Evolutionary conservation across 2,888 invertebrate species (phyloP).

Genomic region (Chaitophorus viminalis): DNA sequence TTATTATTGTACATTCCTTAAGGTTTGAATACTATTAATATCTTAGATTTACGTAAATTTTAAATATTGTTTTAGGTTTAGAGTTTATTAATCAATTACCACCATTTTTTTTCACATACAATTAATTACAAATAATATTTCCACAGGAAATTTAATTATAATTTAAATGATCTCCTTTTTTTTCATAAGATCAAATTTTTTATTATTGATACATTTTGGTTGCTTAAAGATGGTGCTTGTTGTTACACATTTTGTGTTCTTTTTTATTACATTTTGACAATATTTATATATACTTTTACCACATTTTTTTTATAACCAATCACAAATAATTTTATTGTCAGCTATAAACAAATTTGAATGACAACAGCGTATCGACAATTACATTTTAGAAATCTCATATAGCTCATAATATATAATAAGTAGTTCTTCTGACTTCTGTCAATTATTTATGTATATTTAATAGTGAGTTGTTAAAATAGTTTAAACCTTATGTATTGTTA

Average conservation of each 20-base stretch:
- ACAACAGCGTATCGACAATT: conserved; percentile 60
- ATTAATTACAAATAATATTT: conserved; percentile 31
- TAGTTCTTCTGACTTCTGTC: conserved; percentile 60
- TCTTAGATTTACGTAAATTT: conserved; percentile 35
- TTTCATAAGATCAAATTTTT: conserved; percentile 34
- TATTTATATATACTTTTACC: conserved; percentile 52
- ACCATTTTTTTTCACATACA: conserved; percentile 25
- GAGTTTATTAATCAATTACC: conserved; percentile 33
- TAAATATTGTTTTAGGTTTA: conserved; percentile 49
- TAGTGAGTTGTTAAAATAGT: conserved; percentile 60
- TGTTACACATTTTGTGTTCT: conserved; percentile 61
- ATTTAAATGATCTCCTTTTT: conserved; percentile 44
- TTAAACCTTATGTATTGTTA: conserved; percentile 54
- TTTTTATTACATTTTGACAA: conserved; percentile 60
- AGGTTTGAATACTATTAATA: conserved; percentile 12
- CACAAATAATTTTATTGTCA: conserved; percentile 34
- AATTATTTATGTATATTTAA: conserved; percentile 62
- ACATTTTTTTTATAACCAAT: conserved; percentile 46
- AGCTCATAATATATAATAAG: conserved; percentile 53
- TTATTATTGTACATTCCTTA: conserved; percentile 36
- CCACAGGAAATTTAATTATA: conserved; percentile 2
- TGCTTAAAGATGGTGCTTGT: conserved; percentile 55
- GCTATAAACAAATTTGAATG: conserved; percentile 42
- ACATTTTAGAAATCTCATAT: conserved; percentile 51
- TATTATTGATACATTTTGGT: conserved; percentile 48